phyloP scores from a whole-genome alignment of 2,113 vertebrate genomes.

The Ptilonorhynchus violaceus region DNA sequence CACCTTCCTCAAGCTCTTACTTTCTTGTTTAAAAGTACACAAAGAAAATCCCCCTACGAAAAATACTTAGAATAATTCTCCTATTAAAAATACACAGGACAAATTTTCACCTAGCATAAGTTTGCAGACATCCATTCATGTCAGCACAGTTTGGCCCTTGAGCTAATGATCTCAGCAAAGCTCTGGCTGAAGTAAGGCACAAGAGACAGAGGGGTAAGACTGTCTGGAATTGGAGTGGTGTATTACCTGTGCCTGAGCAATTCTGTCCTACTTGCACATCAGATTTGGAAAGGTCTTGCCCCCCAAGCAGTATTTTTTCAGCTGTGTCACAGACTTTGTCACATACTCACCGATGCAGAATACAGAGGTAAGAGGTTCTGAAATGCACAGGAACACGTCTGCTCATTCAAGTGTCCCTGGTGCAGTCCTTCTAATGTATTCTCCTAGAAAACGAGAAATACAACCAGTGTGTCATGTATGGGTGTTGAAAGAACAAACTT shows the following conservation, averaged over 20 bases:
- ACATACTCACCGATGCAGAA: conserved; percentile 79
- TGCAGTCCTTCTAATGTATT: conserved; percentile 78
- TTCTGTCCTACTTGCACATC: not conserved
- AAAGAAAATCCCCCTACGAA: not conserved
- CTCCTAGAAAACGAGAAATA: conserved; percentile 74
- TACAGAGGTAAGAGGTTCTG: conserved; percentile 79
- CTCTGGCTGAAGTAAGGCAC: not conserved
- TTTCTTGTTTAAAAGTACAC: not conserved
- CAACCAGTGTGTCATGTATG: not conserved
- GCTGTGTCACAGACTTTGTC: not conserved
- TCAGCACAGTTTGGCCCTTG: not conserved
- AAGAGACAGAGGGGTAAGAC: not conserved
- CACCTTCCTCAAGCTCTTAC: not conserved
- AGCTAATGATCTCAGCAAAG: not conserved
- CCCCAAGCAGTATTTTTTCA: not conserved
- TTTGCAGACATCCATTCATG: not conserved
- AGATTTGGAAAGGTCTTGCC: not conserved
- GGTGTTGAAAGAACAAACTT: not conserved
- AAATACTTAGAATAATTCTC: not conserved
- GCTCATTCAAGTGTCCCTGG: conserved; percentile 80
- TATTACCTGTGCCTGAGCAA: not conserved
- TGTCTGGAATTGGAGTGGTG: not conserved
- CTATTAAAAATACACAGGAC: not conserved
- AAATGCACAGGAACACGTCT: conserved; percentile 78
- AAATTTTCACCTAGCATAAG: not conserved